Conservation (phyloP, 2,888 invertebrate genomes). For the Eristalis pertinax region DNA sequence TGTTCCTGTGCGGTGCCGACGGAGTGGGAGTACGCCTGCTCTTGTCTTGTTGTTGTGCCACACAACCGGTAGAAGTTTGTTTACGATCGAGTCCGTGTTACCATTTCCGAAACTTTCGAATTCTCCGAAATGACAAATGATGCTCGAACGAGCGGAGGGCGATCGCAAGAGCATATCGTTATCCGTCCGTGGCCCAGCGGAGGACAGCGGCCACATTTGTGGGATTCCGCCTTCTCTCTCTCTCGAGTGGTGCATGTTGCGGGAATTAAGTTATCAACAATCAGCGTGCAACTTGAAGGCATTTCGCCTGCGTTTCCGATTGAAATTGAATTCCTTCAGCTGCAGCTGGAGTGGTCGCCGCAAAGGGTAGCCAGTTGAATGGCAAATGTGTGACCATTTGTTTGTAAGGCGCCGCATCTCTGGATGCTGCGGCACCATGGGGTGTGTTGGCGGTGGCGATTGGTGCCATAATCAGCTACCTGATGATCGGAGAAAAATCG, state of each 20-base stretch:
- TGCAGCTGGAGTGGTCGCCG: constrained; percentile 44
- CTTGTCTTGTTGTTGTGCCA: constrained; percentile 25
- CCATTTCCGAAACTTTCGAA: constrained; percentile 72
- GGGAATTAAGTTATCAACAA: constrained; percentile 71
- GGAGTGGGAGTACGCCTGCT: constrained; percentile 43
- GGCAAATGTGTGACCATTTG: constrained; percentile 52
- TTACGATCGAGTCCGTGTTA: constrained; percentile 60
- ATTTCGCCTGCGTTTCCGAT: constrained; percentile 68
- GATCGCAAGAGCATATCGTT: constrained; percentile 27
- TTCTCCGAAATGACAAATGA: constrained; percentile 71
- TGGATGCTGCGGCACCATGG: constrained; percentile 19
- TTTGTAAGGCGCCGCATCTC: constrained; percentile 29
- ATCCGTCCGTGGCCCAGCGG: constrained; percentile 16
- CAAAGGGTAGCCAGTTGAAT: constrained; percentile 56
- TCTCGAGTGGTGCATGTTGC: constrained; percentile 38
- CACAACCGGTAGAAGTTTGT: constrained; percentile 58
- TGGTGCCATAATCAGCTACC: constrained; percentile 52
- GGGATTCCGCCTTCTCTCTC: constrained; percentile 66
- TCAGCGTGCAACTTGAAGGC: constrained; percentile 65
- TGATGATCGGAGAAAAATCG: constrained; percentile 66
- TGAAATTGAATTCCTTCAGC: constrained; percentile 66
- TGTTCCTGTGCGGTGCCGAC: background rate
- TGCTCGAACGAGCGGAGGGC: constrained; percentile 24
- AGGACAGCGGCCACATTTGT: constrained; percentile 42
- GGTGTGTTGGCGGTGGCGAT: constrained; percentile 19